These are phyloP conservation scores for Dynastes grantii DNA, from an alignment of 2,888 invertebrate genomes.

Conservation along the genomic window DNA sequence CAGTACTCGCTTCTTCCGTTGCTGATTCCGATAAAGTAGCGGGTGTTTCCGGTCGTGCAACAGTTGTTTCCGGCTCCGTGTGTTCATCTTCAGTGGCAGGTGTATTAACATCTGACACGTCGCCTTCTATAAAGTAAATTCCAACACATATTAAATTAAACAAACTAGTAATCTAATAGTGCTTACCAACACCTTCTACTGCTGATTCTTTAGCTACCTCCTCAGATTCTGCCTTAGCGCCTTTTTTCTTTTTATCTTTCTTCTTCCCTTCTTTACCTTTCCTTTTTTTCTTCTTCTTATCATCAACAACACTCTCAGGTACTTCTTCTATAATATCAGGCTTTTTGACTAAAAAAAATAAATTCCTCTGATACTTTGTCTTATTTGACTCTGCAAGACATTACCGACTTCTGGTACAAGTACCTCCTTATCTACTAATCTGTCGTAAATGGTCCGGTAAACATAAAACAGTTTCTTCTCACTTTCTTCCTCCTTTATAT, in stretches of 20 bases:
- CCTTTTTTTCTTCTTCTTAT: slow-evolving; percentile 53
- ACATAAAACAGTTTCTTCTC: slow-evolving; percentile 78
- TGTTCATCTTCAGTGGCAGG: slow-evolving; percentile 38
- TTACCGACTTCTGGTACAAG: slow-evolving; percentile 82
- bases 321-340: slow-evolving; percentile 53
- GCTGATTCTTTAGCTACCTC: slow-evolving; percentile 45
- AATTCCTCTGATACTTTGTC: too few species aligned
- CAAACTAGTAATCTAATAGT: not conserved
- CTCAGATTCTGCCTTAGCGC: slow-evolving; percentile 60
- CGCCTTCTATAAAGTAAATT: slow-evolving; percentile 8
- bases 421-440: slow-evolving; percentile 83
- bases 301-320: slow-evolving; percentile 47
- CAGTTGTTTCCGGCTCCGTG: slow-evolving; percentile 42
- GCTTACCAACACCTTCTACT: slow-evolving; percentile 35
- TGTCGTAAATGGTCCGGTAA: slow-evolving; percentile 81
- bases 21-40: slow-evolving; percentile 24
- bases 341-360: slow-evolving; percentile 59
- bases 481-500: slow-evolving; percentile 71
- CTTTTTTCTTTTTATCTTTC: slow-evolving; percentile 59
- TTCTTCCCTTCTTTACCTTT: slow-evolving; percentile 54
- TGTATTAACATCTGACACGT: slow-evolving; percentile 12
- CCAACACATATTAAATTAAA: not conserved
- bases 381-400: not conserved
- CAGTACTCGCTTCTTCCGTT: slow-evolving; percentile 16
- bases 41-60: not conserved